These are phyloP conservation scores for Sarcoramphus papa DNA, from an alignment of 2,797 vertebrate genomes.

Conservation along the genomic window DNA sequence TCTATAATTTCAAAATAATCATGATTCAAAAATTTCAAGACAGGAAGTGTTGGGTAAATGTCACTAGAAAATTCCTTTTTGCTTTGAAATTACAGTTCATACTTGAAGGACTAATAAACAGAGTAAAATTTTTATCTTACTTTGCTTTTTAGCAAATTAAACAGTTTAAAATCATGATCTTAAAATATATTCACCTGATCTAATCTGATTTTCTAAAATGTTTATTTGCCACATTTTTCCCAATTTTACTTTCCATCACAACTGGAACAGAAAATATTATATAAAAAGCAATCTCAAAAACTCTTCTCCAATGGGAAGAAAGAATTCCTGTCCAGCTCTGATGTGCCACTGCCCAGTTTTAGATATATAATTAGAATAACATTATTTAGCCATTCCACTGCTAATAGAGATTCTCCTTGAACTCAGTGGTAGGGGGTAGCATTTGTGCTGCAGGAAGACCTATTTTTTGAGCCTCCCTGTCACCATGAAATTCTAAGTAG, in stretches of 20 bases:
- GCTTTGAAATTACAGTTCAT: neutral
- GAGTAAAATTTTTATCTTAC: neutral
- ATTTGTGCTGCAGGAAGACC: neutral
- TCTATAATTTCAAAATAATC: neutral
- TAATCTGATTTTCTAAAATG: neutral
- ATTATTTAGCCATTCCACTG: neutral
- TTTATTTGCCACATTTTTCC: neutral
- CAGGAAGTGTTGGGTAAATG: neutral
- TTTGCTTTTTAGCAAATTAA: neutral
- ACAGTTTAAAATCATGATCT: neutral
- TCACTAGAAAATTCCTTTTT: neutral
- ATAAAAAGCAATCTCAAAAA: neutral
- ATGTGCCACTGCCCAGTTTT: neutral
- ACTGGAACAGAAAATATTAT: neutral
- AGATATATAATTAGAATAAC: neutral
- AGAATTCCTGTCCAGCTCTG: neutral
- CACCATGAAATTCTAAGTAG: neutral
- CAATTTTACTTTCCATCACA: neutral
- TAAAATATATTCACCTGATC: neutral
- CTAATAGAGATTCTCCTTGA: neutral
- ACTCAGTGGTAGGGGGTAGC: neutral
- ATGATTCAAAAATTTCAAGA: neutral
- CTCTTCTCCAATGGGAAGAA: neutral
- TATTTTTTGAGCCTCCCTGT: neutral
- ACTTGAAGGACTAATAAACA: neutral